Base-by-base conservation (phyloP, 2,797 vertebrate genomes). In the Argentina silus region DNA sequence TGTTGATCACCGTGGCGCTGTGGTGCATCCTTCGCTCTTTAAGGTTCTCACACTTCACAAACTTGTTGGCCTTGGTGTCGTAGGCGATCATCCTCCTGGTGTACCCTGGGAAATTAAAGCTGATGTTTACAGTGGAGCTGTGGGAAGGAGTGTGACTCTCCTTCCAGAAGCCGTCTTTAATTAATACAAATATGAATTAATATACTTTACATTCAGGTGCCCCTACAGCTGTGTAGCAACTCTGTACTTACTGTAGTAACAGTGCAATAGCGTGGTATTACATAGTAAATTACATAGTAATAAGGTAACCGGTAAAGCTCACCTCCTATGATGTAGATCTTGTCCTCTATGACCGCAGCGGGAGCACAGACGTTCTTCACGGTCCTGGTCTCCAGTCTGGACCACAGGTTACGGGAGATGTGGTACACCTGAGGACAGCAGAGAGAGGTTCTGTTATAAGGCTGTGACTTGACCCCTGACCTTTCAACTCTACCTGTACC, bases 361-460 rank as follows among this genome's bases (percentile, higher is more conserved):
- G 97, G 97, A 27, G 96, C 97, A 55, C 97, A 98, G 51, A 99
- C 96, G 0, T 99, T 99, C 91, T 98, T 98, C 80, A 98, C 96
- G 43, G 97, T 96, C 82, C 97, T 94, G 0, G 97, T 98, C 88
- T 98, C 97, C 86, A 98, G 94, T 72, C 95, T 94, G 90, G 95
- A 97, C 97, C 97, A 98, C 0, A 81, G 91, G 88, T 99, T 97
- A 78, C 96, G 94, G 80, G 95, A 91, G 76, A 98, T 94, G 84
- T 98, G 95, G 89, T 99, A 98, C 76, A 98, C 96, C 97, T 99
- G 81, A 67, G 12, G 59, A 79, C 42, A 75, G 0, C 62, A 81
- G 50, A 77, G 48, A 84, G 42, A 78, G 10, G 36, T 77, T 55
- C 71, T 27, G 23, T 45, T 42, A 69, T n/a, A n/a, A n/a, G n/a